Percentiles rank a stretch among this genome's conserved stretches.
These are phyloP conservation scores for Psittacula cyanocephala DNA, from an alignment of 2,113 vertebrate genomes.

Conservation along the genomic window DNA sequence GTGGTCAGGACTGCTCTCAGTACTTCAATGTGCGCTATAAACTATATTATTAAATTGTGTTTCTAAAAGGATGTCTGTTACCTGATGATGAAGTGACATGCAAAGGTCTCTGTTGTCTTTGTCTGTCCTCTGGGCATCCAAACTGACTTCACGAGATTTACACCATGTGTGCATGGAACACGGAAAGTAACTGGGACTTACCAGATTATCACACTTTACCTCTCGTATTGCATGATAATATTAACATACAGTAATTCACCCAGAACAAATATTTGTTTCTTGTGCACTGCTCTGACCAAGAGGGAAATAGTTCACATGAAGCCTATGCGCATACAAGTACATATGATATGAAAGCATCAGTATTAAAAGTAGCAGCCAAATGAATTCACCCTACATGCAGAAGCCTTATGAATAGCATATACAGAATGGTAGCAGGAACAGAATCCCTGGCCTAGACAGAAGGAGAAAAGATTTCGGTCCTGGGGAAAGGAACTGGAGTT, in stretches of 20 bases:
- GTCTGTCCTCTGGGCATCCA: background rate
- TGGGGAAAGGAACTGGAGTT: background rate
- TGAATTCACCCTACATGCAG: background rate
- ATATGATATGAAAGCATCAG: accelerated
- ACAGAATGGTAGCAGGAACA: background rate
- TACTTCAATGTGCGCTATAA: background rate
- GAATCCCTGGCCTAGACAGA: background rate
- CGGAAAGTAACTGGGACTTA: background rate
- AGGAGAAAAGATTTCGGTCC: background rate
- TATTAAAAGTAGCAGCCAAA: background rate
- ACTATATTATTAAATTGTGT: background rate
- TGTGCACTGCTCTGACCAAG: background rate
- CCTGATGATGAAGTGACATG: background rate
- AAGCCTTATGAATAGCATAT: background rate
- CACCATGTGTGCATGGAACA: background rate
- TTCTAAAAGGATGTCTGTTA: background rate
- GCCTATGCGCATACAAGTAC: background rate
- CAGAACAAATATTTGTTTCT: background rate
- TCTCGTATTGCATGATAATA: accelerated
- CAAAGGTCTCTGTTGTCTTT: background rate
- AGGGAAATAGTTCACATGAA: background rate
- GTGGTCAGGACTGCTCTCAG: background rate
- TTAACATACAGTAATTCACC: background rate
- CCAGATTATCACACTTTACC: background rate
- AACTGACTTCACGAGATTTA: background rate